Percentiles rank a stretch among this genome's conserved stretches.
phyloP scores from a whole-genome alignment of 2,113 vertebrate species.

The Spizaetus ornatus region DNA sequence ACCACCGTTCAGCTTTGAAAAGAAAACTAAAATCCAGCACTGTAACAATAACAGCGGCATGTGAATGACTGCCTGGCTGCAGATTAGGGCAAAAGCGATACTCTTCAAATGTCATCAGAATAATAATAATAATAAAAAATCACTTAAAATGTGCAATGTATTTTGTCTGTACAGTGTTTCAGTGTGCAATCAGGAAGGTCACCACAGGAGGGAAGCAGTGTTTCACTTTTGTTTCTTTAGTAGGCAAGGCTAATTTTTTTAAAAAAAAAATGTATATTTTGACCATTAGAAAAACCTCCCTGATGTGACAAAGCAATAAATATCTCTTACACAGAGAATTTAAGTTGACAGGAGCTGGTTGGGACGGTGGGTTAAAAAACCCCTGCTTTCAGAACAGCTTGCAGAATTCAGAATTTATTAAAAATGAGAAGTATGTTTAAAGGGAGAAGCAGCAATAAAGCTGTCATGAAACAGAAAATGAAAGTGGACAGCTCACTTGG shows the following conservation, averaged over 20 bases:
- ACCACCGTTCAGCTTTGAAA: background rate
- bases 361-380: background rate
- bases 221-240: background rate
- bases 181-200: background rate
- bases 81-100: background rate
- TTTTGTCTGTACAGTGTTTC: background rate
- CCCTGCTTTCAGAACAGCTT: background rate
- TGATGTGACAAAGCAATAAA: background rate
- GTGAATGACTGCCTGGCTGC: background rate
- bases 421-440: background rate
- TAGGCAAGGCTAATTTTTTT: background rate
- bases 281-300: background rate
- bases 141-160: background rate
- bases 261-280: background rate
- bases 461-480: background rate
- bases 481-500: background rate
- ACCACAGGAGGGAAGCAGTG: slow-evolving; percentile 66
- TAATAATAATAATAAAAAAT: background rate
- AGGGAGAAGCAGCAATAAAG: background rate
- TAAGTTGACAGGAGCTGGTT: background rate
- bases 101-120: background rate
- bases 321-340: background rate
- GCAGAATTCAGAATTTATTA: background rate
- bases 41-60: fast-evolving
- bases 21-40: background rate